Conservation (phyloP, 2,888 invertebrate species). For the Meloe dianella region DNA sequence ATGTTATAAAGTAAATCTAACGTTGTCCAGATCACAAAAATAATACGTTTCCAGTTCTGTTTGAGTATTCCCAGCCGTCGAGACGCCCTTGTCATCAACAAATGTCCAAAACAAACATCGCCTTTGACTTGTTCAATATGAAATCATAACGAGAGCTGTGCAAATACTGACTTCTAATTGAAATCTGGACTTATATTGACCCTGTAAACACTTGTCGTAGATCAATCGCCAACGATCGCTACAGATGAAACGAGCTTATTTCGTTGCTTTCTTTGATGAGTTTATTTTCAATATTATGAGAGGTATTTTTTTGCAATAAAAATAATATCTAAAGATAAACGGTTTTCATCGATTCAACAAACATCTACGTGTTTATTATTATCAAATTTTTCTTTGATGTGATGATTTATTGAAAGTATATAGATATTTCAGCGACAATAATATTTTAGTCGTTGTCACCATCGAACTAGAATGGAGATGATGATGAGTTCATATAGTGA, state of each 20-base stretch:
- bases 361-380: slow-evolving; percentile 10
- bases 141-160: slow-evolving; percentile 60
- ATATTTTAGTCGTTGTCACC: background rate
- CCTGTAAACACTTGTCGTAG: slow-evolving; percentile 59
- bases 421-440: background rate
- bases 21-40: background rate
- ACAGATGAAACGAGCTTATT: slow-evolving; percentile 50
- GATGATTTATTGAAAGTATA: background rate
- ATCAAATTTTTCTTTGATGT: slow-evolving; percentile 7
- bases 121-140: slow-evolving; percentile 58
- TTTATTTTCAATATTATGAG: slow-evolving; percentile 52
- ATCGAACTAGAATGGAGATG: background rate
- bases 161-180: slow-evolving; percentile 60
- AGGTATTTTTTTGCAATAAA: background rate
- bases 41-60: slow-evolving; percentile 10
- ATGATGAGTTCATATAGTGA: slow-evolving; percentile 26
- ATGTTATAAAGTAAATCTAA: background rate
- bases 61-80: slow-evolving; percentile 21
- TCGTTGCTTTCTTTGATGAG: slow-evolving; percentile 52
- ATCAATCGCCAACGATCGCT: slow-evolving; percentile 55
- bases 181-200: slow-evolving; percentile 60
- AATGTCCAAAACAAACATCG: slow-evolving; percentile 38
- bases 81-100: slow-evolving; percentile 34
- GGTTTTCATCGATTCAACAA: slow-evolving; percentile 9
- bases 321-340: slow-evolving; percentile 9